These are phyloP conservation scores for Lonchura striata DNA, from an alignment of 2,113 vertebrate species.

Conservation along the genomic window DNA sequence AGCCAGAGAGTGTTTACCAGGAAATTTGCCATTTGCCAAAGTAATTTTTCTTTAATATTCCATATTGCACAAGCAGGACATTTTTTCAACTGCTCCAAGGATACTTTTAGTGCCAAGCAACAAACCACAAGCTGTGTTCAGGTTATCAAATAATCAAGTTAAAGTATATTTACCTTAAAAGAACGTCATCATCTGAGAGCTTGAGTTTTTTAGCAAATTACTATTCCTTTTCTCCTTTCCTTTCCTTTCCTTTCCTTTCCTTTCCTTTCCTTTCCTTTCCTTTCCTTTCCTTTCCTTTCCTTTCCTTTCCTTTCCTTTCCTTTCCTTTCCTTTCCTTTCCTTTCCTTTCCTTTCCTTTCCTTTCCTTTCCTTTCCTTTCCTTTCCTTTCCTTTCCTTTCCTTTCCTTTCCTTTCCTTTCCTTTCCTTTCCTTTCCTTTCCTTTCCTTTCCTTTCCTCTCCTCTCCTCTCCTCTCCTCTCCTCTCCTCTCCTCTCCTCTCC, in stretches of 20 bases:
- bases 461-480: neutral
- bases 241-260: too few relatives aligned
- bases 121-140: neutral
- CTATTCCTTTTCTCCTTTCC: neutral
- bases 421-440: neutral
- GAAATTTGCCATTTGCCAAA: constrained; percentile 14
- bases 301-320: too few relatives aligned
- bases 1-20: constrained; percentile 6
- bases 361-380: too few relatives aligned
- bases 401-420: too few relatives aligned
- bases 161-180: neutral
- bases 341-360: fast-evolving
- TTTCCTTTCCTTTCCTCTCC: neutral
- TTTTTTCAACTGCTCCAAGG: neutral
- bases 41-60: neutral
- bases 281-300: too few relatives aligned
- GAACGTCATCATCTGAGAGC: neutral
- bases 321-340: fast-evolving
- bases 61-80: neutral
- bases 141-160: neutral
- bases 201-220: neutral
- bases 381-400: too few relatives aligned
- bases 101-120: neutral
- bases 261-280: too few relatives aligned
- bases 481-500: neutral